Conservation (phyloP, 2,113 vertebrate genomes). For the Raja brachyura region DNA sequence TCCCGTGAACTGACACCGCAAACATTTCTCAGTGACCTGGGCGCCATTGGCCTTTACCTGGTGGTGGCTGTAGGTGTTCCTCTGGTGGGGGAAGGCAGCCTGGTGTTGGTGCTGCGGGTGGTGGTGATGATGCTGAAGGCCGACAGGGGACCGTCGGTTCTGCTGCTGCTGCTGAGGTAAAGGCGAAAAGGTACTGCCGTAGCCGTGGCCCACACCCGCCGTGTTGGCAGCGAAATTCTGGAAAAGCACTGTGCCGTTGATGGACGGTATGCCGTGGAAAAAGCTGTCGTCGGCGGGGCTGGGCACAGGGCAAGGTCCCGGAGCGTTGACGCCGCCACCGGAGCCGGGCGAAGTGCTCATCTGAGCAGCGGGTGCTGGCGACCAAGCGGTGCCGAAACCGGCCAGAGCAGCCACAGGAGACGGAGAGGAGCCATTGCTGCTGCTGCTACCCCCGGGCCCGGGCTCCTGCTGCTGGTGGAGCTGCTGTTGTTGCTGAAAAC, state of each 20-base stretch:
- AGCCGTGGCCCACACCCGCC: slow-evolving; percentile 71
- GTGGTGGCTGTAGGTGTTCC: slow-evolving; percentile 85
- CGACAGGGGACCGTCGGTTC: slow-evolving; percentile 79
- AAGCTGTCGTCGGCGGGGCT: slow-evolving; percentile 65
- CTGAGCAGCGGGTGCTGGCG: slow-evolving; percentile 51
- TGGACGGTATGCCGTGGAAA: slow-evolving; percentile 82
- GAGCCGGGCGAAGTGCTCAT: slow-evolving; percentile 40
- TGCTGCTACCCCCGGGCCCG: slow-evolving; percentile 48
- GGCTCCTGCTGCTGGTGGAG: slow-evolving; percentile 50
- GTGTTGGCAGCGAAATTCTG: slow-evolving; percentile 69
- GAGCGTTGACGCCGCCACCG: slow-evolving; percentile 43
- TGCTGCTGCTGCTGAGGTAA: slow-evolving; percentile 61
- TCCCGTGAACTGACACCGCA: neutral
- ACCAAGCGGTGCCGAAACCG: slow-evolving; percentile 88
- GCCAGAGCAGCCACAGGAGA: slow-evolving; percentile 70
- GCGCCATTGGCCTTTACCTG: slow-evolving; percentile 62
- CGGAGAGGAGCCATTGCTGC: slow-evolving; percentile 60
- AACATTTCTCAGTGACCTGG: neutral
- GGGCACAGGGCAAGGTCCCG: neutral
- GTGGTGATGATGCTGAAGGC: slow-evolving; percentile 76
- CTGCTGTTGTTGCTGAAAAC: slow-evolving; percentile 55
- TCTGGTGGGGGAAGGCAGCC: slow-evolving; percentile 80
- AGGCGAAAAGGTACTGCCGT: slow-evolving; percentile 78
- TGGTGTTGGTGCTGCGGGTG: slow-evolving; percentile 60
- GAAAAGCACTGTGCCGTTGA: slow-evolving; percentile 88